Conservation (phyloP, 2,797 vertebrate genomes). For the Acanthurus tractus region DNA sequence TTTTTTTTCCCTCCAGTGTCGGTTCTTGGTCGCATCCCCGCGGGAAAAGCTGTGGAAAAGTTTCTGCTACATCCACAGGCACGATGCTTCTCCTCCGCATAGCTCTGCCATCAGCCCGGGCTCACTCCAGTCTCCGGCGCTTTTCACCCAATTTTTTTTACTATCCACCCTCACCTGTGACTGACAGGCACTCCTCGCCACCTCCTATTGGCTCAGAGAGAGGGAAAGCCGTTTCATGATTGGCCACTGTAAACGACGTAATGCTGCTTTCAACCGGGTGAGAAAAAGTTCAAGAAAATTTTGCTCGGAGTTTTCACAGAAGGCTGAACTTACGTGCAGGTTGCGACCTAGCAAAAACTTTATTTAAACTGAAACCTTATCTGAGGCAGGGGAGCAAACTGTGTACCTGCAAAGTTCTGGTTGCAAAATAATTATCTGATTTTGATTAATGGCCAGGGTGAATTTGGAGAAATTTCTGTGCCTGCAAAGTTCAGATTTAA, state of each 20-base stretch:
- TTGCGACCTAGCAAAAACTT: slow-evolving; percentile 9
- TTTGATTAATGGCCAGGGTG: not conserved
- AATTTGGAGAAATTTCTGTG: not conserved
- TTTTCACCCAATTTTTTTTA: slow-evolving; percentile 81
- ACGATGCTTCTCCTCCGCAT: slow-evolving; percentile 76
- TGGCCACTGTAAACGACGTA: slow-evolving; percentile 80
- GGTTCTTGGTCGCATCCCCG: slow-evolving; percentile 72
- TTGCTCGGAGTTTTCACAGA: slow-evolving; percentile 32
- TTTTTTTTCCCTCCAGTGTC: slow-evolving; percentile 38
- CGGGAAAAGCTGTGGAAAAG: slow-evolving; percentile 69
- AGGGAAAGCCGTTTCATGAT: slow-evolving; percentile 65
- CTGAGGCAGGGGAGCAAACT: not conserved
- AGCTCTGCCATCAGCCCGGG: slow-evolving; percentile 77
- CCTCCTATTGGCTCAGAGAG: slow-evolving; percentile 76
- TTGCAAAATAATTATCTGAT: accelerated
- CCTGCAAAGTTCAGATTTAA: not conserved
- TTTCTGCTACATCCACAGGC: slow-evolving; percentile 67
- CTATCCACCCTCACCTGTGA: slow-evolving; percentile 88
- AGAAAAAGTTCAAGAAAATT: slow-evolving; percentile 44
- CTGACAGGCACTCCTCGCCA: slow-evolving; percentile 81
- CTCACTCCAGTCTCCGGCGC: slow-evolving; percentile 77
- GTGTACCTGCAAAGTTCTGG: not conserved
- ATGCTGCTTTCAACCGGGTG: slow-evolving; percentile 58
- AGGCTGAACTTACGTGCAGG: slow-evolving; percentile 28
- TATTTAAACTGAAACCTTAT: slow-evolving; percentile 1